phyloP scores from a whole-genome alignment of 2,797 vertebrate genomes.

The Adelosebastes latens region DNA sequence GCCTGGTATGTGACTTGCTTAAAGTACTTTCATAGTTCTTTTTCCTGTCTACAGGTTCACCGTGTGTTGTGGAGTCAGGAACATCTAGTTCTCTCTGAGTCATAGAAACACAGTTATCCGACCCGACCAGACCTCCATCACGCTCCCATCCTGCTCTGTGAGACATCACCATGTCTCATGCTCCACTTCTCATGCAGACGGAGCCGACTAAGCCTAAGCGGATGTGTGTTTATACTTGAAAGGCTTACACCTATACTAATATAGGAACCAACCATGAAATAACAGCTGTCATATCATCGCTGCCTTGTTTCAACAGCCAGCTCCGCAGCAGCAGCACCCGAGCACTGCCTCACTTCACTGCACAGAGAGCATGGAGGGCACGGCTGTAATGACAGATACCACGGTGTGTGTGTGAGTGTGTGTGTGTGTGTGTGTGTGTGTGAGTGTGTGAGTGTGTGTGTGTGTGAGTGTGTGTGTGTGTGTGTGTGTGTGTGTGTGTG shows the following conservation, averaged over 20 bases:
- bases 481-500: background rate
- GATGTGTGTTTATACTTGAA: slow-evolving; percentile 51
- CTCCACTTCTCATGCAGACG: slow-evolving; percentile 10
- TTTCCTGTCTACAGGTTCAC: background rate
- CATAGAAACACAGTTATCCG: slow-evolving; percentile 13
- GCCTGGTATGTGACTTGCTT: background rate
- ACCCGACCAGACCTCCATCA: background rate
- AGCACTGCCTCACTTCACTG: background rate
- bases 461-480: background rate
- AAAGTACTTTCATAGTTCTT: background rate
- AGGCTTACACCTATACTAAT: background rate
- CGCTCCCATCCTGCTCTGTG: background rate
- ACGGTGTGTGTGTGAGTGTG: background rate
- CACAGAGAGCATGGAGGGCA: slow-evolving; percentile 1
- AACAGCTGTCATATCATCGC: slow-evolving; percentile 41
- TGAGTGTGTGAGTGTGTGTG: background rate
- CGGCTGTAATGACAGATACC: slow-evolving; percentile 12
- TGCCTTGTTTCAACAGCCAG: slow-evolving; percentile 30
- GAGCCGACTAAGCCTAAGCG: slow-evolving; percentile 8
- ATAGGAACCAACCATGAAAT: slow-evolving; percentile 45
- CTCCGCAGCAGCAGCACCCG: background rate
- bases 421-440: background rate
- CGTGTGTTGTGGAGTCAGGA: background rate
- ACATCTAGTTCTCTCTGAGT: background rate
- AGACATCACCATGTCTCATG: slow-evolving; percentile 4